phyloP scores from a whole-genome alignment of 1,140 invertebrate species.

The Bilobella aurantiaca region DNA sequence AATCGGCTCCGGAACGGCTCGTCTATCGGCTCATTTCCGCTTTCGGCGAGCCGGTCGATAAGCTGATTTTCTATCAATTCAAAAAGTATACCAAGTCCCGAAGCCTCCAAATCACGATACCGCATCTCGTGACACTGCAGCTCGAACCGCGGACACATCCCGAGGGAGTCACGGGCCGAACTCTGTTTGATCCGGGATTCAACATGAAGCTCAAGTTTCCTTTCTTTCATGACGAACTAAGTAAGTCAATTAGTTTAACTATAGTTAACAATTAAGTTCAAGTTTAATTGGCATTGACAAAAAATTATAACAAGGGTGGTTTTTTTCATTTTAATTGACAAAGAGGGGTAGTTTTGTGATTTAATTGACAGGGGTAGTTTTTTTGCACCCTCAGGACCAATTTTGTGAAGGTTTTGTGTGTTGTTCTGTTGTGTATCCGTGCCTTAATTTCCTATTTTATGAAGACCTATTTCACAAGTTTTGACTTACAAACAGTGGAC shows the following conservation, averaged over 20 bases:
- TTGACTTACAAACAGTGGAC: not conserved
- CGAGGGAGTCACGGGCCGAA: slow-evolving; percentile 8
- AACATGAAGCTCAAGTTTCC: slow-evolving; percentile 34
- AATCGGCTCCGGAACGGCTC: slow-evolving; percentile 12
- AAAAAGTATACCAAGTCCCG: slow-evolving; percentile 25
- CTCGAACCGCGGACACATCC: slow-evolving; percentile 20
- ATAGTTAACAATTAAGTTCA: too few relatives aligned
- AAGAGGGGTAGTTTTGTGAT: not conserved
- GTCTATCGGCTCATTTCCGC: slow-evolving; percentile 15
- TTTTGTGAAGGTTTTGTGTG: not conserved
- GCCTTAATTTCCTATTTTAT: not conserved
- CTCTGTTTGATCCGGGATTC: slow-evolving; percentile 34
- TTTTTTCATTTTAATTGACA: too few relatives aligned
- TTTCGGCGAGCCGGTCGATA: slow-evolving; percentile 25
- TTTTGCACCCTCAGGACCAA: too few relatives aligned
- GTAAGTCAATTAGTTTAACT: slow-evolving; percentile 23
- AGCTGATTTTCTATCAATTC: slow-evolving; percentile 21
- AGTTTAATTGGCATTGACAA: not conserved
- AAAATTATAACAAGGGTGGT: too few relatives aligned
- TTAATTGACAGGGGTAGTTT: not conserved
- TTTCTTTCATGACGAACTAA: slow-evolving; percentile 35
- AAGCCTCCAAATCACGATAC: slow-evolving; percentile 24
- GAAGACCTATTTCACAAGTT: slow-evolving; percentile 5
- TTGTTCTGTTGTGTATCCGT: not conserved
- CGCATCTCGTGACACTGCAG: slow-evolving; percentile 8